These are phyloP conservation scores for Leptogaster cylindrica DNA, from an alignment of 2,888 invertebrate genomes.

Conservation along the genomic window DNA sequence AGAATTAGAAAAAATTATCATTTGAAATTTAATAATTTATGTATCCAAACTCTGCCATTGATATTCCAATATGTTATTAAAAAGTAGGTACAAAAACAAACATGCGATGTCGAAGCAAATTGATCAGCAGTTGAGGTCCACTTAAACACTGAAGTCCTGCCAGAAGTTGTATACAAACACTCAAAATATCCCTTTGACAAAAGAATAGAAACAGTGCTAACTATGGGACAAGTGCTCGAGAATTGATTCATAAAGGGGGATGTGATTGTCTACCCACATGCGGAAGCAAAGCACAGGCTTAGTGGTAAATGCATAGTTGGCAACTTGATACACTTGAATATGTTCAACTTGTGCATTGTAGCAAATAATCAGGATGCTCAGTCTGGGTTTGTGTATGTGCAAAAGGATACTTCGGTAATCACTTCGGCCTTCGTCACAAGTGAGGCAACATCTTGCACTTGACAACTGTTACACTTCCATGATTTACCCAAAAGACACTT, in stretches of 20 bases:
- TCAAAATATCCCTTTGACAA: slow-evolving; percentile 21
- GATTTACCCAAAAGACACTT: not conserved
- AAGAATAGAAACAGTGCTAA: slow-evolving; percentile 28
- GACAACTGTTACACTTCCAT: slow-evolving; percentile 31
- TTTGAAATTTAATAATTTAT: no score
- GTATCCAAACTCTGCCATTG: no score
- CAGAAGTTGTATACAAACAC: slow-evolving; percentile 26
- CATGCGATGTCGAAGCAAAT: slow-evolving; percentile 27
- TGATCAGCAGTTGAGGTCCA: slow-evolving; percentile 23
- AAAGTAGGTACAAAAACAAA: slow-evolving; percentile 17
- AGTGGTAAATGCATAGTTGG: slow-evolving; percentile 12
- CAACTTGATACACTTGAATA: slow-evolving; percentile 24
- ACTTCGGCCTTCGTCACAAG: not conserved
- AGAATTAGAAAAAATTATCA: no score
- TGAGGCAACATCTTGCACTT: slow-evolving; percentile 33
- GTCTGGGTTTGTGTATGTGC: not conserved
- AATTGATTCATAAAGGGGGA: slow-evolving; percentile 18
- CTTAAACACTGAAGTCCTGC: slow-evolving; percentile 11
- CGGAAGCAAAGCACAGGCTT: not conserved
- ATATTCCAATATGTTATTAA: no score
- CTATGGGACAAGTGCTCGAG: slow-evolving; percentile 18
- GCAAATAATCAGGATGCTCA: slow-evolving; percentile 21
- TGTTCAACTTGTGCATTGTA: slow-evolving; percentile 9
- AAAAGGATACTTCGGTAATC: not conserved
- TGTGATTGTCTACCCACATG: slow-evolving; percentile 15